Base-by-base conservation (phyloP, 2,888 invertebrate species). In the Leucophora obtusa region DNA sequence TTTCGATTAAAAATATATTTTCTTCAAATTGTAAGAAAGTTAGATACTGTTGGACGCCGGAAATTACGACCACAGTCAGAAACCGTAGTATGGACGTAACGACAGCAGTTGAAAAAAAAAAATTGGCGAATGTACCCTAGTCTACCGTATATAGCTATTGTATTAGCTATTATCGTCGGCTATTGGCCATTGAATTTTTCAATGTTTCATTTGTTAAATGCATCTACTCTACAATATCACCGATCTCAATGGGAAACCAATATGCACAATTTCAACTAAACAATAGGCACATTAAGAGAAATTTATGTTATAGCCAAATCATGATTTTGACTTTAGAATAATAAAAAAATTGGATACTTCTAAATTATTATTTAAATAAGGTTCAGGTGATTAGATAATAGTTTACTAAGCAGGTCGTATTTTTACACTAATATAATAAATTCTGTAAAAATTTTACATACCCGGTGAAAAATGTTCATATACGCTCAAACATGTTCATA, bases 251-350 rank as follows among this genome's bases (percentile, higher is more conserved):
- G 65, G 58, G 14, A 43, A 58, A 38, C 15, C 1, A 58, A 54
- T 17, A 56, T 58, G 17, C 15, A 54, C 68, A 69, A 63, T 43
- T 38, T 2, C 11, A 47, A 53, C 17, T 51, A 79, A 73, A 79
- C 79, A 79, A 79, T 79, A 79, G 79, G 65, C 17, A 79, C 79
- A 79, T 79, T 73, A 79, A 69, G 24, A 11, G 53, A 59, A 73
- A 73, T 79, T 79, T 79, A 79, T 79, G 58, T 73, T 35, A 79
- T 73, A 63, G 33, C 53, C 65, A n/a, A 33, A 50, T 18, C 79
- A 73, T 69, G 79, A 79, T 69, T 73, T 79, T 65, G 51, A 70
- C 63, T 69, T 79, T 70, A 43, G 51, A 15, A 38, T 58, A 51
- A n/a, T 7, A 50, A 56, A 47, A 56, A 43, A 4, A 71, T 60